Evolutionary conservation across 2,888 invertebrate genomes (phyloP), one percentile per base, ranked within the genome.

Genomic region (Cryptocheilus praepositus): DNA sequence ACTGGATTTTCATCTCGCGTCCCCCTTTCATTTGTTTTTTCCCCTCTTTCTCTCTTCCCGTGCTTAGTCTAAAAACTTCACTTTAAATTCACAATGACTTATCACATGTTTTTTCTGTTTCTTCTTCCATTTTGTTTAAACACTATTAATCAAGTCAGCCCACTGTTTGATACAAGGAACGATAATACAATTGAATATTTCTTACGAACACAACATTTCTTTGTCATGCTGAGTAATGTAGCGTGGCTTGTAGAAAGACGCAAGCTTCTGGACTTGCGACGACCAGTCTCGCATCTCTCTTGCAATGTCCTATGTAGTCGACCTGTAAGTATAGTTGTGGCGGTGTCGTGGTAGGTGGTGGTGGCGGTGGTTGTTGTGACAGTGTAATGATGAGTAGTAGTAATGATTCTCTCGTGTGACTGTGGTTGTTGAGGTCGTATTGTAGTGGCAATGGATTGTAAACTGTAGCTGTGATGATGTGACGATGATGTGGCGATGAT

Each of bases 131-230:
- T 71, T 69, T 73, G 36, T 76, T 76, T 77, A 68, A 79, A 81
- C 84, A 82, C 84, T 83, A 83, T 82, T 82, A 36, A 81, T 85
- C 85, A 86, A 77, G 86, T 86, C 85, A 84, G 80, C 84, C 81
- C 86, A 85, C 86, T 85, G 84, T 83, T 86, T 84, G 82, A 85
- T 86, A 88, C 86, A 85, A 88, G 87, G 88, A 88, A 88, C 88
- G 85, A 87, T 88, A 88, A 88, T 87, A 88, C 86, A 86, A 84
- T 87, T 86, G 83, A 86, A 86, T 88, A 86, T 85, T 83, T 36
- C 36, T 36, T 83, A 85, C 83, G 84, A 87, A 87, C 85, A 87
- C 87, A 85, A 85, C 83, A 82, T 84, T 82, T 76, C 36, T 36
- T 77, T 81, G 79, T 82, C 78, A 83, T 81, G 81, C 79, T 80